These are phyloP conservation scores for Bombus superbus DNA, from an alignment of 1,140 invertebrate genomes.

Conservation along the genomic window DNA sequence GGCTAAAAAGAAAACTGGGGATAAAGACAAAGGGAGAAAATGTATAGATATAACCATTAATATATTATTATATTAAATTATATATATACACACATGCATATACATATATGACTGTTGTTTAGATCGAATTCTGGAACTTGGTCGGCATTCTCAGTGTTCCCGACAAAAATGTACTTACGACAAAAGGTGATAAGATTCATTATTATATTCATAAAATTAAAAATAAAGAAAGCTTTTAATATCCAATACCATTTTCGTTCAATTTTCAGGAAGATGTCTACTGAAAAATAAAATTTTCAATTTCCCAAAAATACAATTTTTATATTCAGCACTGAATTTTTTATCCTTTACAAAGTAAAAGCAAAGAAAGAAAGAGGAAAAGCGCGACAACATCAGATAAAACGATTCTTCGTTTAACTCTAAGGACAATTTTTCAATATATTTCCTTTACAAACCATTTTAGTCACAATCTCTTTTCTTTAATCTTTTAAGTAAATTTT, in stretches of 20 bases:
- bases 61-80: constrained; percentile 9
- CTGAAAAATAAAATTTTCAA: not conserved
- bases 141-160: constrained; percentile 46
- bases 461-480: not conserved
- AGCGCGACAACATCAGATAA: not conserved
- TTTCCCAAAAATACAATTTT: not conserved
- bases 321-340: not conserved
- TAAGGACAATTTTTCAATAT: not conserved
- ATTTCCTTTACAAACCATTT: not conserved
- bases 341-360: not conserved
- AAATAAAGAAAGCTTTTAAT: constrained; percentile 73
- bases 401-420: not conserved
- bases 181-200: constrained; percentile 65
- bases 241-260: constrained; percentile 29
- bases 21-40: not conserved
- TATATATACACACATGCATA: not conserved
- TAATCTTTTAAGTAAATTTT: not conserved
- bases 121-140: constrained; percentile 42
- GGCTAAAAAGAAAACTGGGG: no score
- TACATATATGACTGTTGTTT: constrained; percentile 13
- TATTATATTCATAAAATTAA: constrained; percentile 69
- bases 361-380: not conserved
- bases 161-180: constrained; percentile 63
- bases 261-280: not conserved
- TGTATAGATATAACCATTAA: not conserved